Conservation (phyloP, 2,888 invertebrate genomes). For the Drosophila hawaiiensis region DNA sequence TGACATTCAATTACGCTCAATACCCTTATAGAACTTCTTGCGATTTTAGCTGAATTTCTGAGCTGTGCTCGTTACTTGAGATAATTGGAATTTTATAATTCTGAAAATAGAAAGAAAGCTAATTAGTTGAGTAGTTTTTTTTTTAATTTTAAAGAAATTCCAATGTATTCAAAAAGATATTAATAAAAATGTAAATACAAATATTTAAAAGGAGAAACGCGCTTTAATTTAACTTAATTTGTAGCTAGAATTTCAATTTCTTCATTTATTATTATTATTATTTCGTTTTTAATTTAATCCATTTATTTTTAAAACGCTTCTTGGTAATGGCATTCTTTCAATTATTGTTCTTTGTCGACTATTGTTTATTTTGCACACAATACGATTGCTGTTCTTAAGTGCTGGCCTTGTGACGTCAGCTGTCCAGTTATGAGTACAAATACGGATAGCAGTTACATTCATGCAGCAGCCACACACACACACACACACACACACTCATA, state of each 20-base stretch:
- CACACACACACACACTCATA: neutral
- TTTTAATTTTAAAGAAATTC: neutral
- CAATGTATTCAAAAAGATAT: neutral
- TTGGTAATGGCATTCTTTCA: neutral
- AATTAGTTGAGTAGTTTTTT: neutral
- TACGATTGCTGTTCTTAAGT: constrained; percentile 30
- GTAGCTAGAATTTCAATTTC: neutral
- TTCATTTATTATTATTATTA: neutral
- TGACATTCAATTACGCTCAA: constrained; percentile 23
- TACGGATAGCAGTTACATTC: constrained; percentile 6
- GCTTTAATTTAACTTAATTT: neutral
- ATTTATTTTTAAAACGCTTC: neutral
- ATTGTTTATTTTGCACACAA: constrained; percentile 38
- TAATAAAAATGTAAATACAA: neutral
- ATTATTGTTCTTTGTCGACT: constrained; percentile 28
- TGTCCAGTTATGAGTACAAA: constrained; percentile 25
- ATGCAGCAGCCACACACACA: neutral
- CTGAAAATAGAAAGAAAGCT: neutral
- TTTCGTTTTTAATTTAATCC: neutral
- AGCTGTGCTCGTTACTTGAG: neutral
- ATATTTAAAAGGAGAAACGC: neutral
- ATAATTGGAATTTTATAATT: neutral
- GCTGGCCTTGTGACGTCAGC: constrained; percentile 54
- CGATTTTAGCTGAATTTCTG: neutral
- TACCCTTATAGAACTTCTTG: constrained; percentile 4